These are phyloP conservation scores for Pristionchus arcanus DNA, from an alignment of 2,888 invertebrate genomes.

Conservation along the genomic window DNA sequence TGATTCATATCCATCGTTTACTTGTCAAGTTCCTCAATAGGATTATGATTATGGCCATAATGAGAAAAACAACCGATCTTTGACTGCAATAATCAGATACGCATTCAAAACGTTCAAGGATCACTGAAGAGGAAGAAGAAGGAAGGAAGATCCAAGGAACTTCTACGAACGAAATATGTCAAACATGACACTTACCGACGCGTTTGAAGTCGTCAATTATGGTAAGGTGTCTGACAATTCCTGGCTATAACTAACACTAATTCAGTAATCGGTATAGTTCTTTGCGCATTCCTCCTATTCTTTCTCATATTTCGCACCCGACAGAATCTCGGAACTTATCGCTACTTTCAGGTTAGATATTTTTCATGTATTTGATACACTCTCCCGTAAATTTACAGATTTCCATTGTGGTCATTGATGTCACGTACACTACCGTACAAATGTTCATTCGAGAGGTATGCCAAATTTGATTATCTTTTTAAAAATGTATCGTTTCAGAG, in stretches of 20 bases:
- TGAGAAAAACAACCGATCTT: no score
- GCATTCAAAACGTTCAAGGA: no score
- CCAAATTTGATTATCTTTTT: neutral
- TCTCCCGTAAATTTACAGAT: neutral
- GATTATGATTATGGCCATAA: no score
- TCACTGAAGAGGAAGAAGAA: no score
- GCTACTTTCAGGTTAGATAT: neutral
- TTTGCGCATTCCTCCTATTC: neutral
- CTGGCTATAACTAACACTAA: neutral
- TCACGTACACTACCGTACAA: neutral
- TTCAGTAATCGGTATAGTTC: neutral
- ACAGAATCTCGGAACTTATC: neutral
- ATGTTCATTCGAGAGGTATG: neutral
- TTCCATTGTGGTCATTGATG: neutral
- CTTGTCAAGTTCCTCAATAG: no score
- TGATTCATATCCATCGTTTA: no score
- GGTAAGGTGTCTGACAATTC: neutral
- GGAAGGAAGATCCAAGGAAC: no score
- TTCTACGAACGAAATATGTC: neutral
- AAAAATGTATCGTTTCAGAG: neutral
- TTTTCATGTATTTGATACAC: neutral
- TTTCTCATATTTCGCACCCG: neutral
- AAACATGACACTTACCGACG: neutral
- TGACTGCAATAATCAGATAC: no score
- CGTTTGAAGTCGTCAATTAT: neutral